Conservation (phyloP, 2,888 invertebrate species). For the Megalurothrips usitatus region DNA sequence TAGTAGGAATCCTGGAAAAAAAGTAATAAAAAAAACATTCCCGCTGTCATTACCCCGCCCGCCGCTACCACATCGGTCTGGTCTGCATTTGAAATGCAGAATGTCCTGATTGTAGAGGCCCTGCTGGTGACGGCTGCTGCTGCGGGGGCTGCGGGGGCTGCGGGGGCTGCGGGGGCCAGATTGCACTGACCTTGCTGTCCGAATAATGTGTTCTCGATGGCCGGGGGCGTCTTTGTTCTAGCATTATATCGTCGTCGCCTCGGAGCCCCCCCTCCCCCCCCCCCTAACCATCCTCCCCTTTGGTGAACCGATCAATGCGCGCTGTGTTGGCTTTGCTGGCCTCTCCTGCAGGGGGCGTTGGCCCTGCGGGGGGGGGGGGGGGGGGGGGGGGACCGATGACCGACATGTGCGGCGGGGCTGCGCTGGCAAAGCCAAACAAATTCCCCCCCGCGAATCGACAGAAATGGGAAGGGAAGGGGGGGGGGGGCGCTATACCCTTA, state of each 20-base stretch:
- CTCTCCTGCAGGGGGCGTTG: not conserved
- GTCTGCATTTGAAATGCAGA: not conserved
- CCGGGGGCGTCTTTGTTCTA: not conserved
- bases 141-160: no score
- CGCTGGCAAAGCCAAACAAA: conserved; percentile 8
- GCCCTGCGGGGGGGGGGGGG: not conserved
- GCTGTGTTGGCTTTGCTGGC: not conserved
- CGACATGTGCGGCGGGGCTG: not conserved
- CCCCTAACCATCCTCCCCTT: not conserved
- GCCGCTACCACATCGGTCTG: not conserved
- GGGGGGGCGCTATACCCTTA: not conserved
- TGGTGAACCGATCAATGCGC: conserved; percentile 14
- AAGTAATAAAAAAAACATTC: no score
- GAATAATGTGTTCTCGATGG: no score
- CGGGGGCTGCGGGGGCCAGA: not conserved
- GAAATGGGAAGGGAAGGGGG: not conserved
- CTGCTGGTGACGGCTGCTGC: not conserved
- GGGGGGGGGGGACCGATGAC: conserved; percentile 1
- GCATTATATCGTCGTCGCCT: not conserved
- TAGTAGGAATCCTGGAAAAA: no score
- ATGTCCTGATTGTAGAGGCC: not conserved
- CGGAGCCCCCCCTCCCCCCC: not conserved
- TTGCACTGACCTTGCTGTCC: not conserved
- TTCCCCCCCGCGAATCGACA: not conserved
- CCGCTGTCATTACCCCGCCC: not conserved